Base-by-base conservation (phyloP, 1,140 invertebrate species). In the Drosophila hydei region DNA sequence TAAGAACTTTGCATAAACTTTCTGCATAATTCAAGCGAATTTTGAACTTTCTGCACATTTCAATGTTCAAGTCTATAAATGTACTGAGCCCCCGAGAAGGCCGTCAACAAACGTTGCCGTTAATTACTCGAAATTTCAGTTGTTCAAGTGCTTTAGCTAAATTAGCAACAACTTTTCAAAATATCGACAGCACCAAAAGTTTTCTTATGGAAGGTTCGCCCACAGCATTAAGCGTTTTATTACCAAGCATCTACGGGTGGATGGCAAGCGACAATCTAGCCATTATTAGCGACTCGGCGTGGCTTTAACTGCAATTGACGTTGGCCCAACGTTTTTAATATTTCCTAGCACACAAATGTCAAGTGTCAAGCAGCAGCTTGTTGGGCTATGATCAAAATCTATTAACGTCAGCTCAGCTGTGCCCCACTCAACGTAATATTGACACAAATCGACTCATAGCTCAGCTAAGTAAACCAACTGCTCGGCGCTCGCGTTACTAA, bases 81-180 rank as follows among this genome's bases (percentile, higher is more conserved):
- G 79, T 85, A 60, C 6, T 23, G 12, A 40, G 14, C 12, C 16
- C 21, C 1, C n/a, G 25, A 6, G 9, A 16, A 16, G 14, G 27
- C 60, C 52, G 25, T 23, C 30, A 19, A 52, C 67, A 64, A 76
- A 70, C 65, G 63, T 77, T 87, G 72, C 71, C 69, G 84, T 79
- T 88, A 88, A 88, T 88, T 88, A 88, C 58, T 58, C 64, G 47
- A 73, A 76, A 88, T 83, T 88, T 70, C 42, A 79, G 68, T 88
- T 88, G n/a, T 43, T 55, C 55, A 76, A 83, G 78, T 69, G 62
- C 83, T 88, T 79, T 42, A 62, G 47, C 64, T 23, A 79, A 88
- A 83, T 88, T 83, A 72, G 59, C 58, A 72, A 70, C 67, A 85
- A 85, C 77, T 87, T 85, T 85, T 85, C 63, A 80, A 87, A 43